phyloP scores from a whole-genome alignment of 2,888 invertebrate species.

The Brachynemurus nebulosus region DNA sequence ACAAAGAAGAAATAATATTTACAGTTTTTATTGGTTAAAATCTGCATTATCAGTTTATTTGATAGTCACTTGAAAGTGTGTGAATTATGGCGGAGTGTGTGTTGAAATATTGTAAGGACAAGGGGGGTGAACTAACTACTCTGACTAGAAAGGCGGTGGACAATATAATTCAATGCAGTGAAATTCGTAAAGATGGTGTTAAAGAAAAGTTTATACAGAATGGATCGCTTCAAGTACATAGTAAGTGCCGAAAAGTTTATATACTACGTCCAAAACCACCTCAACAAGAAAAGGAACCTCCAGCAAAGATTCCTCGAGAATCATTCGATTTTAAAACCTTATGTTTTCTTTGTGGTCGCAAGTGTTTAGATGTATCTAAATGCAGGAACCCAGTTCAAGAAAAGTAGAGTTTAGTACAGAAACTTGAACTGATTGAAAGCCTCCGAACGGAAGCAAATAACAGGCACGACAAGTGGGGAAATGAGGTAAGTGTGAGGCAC shows the following conservation, averaged over 20 bases:
- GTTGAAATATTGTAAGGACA: not conserved
- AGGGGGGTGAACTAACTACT: not conserved
- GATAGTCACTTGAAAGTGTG: not conserved
- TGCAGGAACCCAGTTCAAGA: not conserved
- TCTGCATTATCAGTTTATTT: too few species aligned
- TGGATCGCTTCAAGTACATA: not conserved
- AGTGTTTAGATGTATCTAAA: not conserved
- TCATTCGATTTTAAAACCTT: not conserved
- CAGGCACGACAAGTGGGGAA: not conserved
- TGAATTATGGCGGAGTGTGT: not conserved
- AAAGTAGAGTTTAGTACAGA: not conserved
- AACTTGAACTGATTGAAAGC: not conserved
- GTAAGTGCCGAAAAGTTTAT: not conserved
- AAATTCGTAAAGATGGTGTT: not conserved
- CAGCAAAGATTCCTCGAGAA: not conserved
- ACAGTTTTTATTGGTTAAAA: too few species aligned
- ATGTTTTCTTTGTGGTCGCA: not conserved
- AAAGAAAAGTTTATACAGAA: not conserved
- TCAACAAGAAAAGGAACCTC: not conserved
- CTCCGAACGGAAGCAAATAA: not conserved
- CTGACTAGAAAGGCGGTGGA: not conserved
- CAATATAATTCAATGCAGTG: not conserved
- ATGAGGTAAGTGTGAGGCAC: constrained; percentile 4
- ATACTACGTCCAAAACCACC: not conserved
- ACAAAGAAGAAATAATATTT: too few species aligned